A percentile compares a stretch with the other conserved stretches of the same genome.
Evolutionary conservation across 2,888 invertebrate genomes (phyloP).

Genomic region (Seladonia tumulorum): DNA sequence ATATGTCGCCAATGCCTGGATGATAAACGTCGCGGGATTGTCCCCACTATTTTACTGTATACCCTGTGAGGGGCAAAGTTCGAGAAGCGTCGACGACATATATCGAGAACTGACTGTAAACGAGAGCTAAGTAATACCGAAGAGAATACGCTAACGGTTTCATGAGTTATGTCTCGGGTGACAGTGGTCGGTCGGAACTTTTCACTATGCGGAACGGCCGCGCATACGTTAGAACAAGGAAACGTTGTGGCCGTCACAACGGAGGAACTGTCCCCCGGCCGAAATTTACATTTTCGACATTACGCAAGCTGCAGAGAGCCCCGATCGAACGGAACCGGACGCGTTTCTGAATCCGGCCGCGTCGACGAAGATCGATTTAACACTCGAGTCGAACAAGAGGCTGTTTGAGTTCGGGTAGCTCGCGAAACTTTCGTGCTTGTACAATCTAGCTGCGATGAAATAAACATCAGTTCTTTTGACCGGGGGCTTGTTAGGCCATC

Average conservation of each 20-base stretch:
- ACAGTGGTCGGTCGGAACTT: conserved; percentile 1
- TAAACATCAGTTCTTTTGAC: conserved; percentile 54
- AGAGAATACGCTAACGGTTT: background rate
- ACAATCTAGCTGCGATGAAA: conserved; percentile 45
- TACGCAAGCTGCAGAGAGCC: conserved; percentile 21
- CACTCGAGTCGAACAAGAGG: conserved; percentile 55
- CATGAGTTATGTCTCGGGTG: background rate
- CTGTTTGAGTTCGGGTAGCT: conserved; percentile 52
- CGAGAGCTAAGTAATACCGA: background rate
- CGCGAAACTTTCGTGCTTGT: conserved; percentile 42
- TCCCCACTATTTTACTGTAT: too few relatives aligned
- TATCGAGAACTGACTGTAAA: too few relatives aligned
- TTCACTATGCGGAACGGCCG: background rate
- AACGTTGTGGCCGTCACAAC: conserved; percentile 3
- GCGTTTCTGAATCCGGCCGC: conserved; percentile 35
- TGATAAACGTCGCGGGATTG: too few relatives aligned
- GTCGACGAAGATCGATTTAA: conserved; percentile 54
- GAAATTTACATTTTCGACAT: conserved; percentile 53
- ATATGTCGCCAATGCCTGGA: too few relatives aligned
- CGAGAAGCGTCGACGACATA: too few relatives aligned
- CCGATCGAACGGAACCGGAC: conserved; percentile 20
- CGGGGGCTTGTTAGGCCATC: conserved; percentile 9
- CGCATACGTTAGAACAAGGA: conserved; percentile 10
- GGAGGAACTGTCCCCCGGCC: conserved; percentile 15
- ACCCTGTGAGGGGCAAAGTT: too few relatives aligned